phyloP scores from a whole-genome alignment of 2,113 vertebrate genomes.

The Rhinolophus ferrumequinum region DNA sequence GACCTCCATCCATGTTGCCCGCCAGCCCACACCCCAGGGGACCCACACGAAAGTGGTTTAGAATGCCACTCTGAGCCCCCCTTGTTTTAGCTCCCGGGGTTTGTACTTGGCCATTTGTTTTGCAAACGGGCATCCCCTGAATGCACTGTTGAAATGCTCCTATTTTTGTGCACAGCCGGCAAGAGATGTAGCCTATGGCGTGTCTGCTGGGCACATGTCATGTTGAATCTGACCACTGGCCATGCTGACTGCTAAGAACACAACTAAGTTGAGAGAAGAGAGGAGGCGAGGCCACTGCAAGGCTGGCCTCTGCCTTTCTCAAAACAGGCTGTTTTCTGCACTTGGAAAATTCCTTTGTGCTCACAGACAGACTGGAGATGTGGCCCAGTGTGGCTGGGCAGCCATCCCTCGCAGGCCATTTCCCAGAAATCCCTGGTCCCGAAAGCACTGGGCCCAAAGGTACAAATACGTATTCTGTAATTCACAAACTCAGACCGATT shows the following conservation, averaged over 20 bases:
- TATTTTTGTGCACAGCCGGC: background rate
- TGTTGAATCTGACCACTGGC: background rate
- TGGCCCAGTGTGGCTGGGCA: background rate
- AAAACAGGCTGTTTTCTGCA: background rate
- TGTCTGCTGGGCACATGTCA: background rate
- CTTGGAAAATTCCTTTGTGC: background rate
- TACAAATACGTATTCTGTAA: background rate
- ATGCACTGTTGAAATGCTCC: fast-evolving
- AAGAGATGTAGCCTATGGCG: fast-evolving
- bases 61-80: no score
- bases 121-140: background rate
- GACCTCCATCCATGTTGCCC: fast-evolving
- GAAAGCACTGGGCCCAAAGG: background rate
- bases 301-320: background rate
- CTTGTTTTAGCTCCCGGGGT: background rate
- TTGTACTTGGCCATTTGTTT: background rate
- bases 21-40: background rate
- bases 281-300: background rate
- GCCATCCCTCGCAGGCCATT: background rate
- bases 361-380: background rate
- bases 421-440: background rate
- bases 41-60: background rate
- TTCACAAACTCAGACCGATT: background rate
- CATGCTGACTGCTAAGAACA: background rate
- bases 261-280: background rate